Evolutionary conservation across 2,113 vertebrate genomes (phyloP), one percentile per base, ranked within the genome.

Genomic region (Clarias gariepinus): DNA sequence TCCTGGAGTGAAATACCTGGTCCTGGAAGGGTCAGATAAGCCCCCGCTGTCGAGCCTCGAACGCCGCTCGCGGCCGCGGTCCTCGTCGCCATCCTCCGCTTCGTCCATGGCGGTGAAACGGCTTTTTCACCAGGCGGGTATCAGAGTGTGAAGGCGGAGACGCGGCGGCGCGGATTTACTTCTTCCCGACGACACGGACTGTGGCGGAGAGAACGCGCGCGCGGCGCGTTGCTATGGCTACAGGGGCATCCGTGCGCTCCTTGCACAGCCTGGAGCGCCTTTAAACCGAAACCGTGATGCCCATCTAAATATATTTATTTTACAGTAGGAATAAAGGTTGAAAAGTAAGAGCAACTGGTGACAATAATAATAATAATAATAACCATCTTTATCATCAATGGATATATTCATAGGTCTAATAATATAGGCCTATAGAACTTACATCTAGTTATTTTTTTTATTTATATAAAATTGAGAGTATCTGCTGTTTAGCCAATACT

Each of bases 11-110:
- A 88, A 90, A 87, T 82, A 90, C 92, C 92, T 93, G 92, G 94
- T 94, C 90, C 87, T 92, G 85, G 89, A 66, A 85, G 91, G 82
- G 88, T 92, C 92, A 87, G 90, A 89, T 89, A 89, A 86, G 88
- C 84, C 69, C 87, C 85, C 73, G 66, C 87, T 80, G 64, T 84
- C 86, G 81, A 57, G 55, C 84, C 53, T 78, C 57, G 58, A 83
- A 73, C 58, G 58, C 41, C 83, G 86, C 73, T 87, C 88, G 69
- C 85, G 93, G 90, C 86, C 91, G 87, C 89, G 90, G 87, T 95
- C 94, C 87, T 94, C 94, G 74, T 95, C 93, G 30, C 91, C 90
- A 76, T 94, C 94, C 63, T 93, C 94, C 33, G 90, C 86, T 89
- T 94, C 92, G 21, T 94, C 94, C 94, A 93, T 93, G 64, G 84